Evolutionary conservation across 2,113 vertebrate genomes (phyloP).

Genomic region (Meriones unguiculatus): DNA sequence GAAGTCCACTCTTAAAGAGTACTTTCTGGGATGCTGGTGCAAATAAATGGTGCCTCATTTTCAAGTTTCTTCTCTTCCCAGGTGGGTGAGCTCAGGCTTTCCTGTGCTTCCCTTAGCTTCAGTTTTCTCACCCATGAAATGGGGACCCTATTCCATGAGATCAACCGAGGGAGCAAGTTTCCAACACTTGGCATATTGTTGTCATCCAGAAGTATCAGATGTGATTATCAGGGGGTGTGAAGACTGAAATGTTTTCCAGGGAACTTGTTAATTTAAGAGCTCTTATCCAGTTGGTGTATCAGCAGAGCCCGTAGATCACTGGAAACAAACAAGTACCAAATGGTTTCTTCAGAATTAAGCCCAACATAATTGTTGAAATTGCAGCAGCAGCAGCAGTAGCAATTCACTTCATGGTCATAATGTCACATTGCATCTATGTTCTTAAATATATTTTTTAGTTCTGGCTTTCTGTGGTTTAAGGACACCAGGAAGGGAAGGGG

Average conservation of each 20-base stretch:
- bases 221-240: neutral
- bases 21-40: neutral
- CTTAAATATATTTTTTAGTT: conserved; percentile 67
- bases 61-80: neutral
- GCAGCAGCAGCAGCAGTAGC: neutral
- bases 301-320: neutral
- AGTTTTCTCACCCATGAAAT: conserved; percentile 27
- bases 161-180: neutral
- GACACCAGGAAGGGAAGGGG: conserved; percentile 63
- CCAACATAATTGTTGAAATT: conserved; percentile 59
- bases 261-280: conserved; percentile 37
- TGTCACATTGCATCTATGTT: conserved; percentile 53
- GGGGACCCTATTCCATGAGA: neutral
- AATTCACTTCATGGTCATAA: conserved; percentile 61
- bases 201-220: neutral
- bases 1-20: neutral
- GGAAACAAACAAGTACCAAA: neutral
- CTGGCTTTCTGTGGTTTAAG: conserved; percentile 66
- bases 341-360: conserved; percentile 56
- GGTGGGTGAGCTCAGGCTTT: neutral
- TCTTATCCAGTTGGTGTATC: conserved; percentile 48
- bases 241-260: conserved; percentile 53
- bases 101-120: conserved; percentile 21
- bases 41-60: neutral
- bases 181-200: neutral